Evolutionary conservation across 2,797 vertebrate genomes (phyloP).

Genomic region (Streptopelia turtur): DNA sequence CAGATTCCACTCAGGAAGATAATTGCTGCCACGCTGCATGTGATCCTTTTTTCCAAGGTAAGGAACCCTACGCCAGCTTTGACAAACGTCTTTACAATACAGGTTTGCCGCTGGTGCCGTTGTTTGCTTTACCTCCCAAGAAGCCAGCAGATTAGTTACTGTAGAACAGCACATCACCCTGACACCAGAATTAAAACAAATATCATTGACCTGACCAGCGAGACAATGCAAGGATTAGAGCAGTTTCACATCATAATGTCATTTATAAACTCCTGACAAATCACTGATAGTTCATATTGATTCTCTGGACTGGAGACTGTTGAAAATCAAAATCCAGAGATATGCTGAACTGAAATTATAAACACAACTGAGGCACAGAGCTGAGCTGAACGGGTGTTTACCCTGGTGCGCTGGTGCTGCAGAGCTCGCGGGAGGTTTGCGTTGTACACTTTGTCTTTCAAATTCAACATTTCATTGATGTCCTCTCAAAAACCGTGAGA

Average conservation of each 20-base stretch:
- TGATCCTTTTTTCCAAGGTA: no score
- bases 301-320: not conserved
- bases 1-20: fast-evolving
- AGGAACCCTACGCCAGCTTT: not conserved
- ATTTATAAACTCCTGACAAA: constrained; percentile 50
- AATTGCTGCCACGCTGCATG: fast-evolving
- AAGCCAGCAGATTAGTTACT: not conserved
- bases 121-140: not conserved
- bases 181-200: not conserved
- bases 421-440: not conserved
- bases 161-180: not conserved
- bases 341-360: not conserved
- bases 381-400: not conserved
- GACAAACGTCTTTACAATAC: not conserved
- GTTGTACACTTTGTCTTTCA: not conserved
- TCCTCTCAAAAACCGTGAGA: not conserved
- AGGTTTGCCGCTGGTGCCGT: fast-evolving
- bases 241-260: not conserved
- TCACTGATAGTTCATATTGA: constrained; percentile 56
- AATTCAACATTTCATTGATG: fast-evolving
- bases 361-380: not conserved
- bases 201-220: not conserved
- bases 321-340: constrained; percentile 2
- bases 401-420: fast-evolving
- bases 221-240: constrained; percentile 1